A percentile compares a stretch with the other conserved stretches of the same genome.
Conservation (phyloP, 2,797 vertebrate genomes). For the Myoxocephalus aenaeus region DNA sequence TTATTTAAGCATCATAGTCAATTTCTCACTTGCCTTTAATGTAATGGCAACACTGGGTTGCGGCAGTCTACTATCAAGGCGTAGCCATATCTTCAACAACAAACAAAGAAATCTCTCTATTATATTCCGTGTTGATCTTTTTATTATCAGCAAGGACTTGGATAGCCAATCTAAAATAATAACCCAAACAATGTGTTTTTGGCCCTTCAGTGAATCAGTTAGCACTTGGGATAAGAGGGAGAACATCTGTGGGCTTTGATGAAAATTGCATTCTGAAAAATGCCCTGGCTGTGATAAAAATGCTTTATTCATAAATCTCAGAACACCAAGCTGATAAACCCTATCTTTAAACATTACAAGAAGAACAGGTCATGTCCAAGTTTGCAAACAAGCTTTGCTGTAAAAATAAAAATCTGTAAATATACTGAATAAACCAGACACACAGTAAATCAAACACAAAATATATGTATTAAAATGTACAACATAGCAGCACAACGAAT, state of each 20-base stretch:
- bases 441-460: not conserved
- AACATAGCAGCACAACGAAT: not conserved
- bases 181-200: constrained; percentile 36
- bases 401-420: not conserved
- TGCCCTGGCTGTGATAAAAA: constrained; percentile 36
- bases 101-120: not conserved
- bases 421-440: not conserved
- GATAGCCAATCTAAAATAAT: constrained; percentile 23
- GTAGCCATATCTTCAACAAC: not conserved
- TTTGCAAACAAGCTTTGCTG: constrained; percentile 20
- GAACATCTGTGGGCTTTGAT: constrained; percentile 42
- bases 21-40: not conserved
- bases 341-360: constrained; percentile 25
- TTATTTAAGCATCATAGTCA: not conserved
- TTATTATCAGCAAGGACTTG: constrained; percentile 16
- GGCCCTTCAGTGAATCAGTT: constrained; percentile 39
- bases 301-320: constrained; percentile 22
- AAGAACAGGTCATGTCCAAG: constrained; percentile 24
- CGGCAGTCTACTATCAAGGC: not conserved
- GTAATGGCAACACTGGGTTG: not conserved
- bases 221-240: constrained; percentile 35
- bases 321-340: constrained; percentile 40
- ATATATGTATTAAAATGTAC: not conserved
- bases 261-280: constrained; percentile 45
- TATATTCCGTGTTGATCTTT: constrained; percentile 15